Conservation (phyloP, 2,113 vertebrate genomes). For the Mesembrinibis cayennensis region DNA sequence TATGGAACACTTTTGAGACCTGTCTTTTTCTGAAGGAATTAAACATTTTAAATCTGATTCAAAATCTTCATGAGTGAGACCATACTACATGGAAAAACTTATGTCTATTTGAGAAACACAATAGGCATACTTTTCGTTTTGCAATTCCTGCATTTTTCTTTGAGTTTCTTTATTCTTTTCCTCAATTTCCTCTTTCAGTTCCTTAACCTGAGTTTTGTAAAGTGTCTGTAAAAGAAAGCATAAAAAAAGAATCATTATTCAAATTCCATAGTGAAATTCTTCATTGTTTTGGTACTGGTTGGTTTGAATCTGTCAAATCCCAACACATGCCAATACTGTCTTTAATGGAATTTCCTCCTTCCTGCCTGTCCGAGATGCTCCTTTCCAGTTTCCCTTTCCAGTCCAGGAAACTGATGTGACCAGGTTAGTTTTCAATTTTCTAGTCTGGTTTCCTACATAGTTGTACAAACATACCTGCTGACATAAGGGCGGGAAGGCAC, state of each 20-base stretch:
- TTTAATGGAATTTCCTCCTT: neutral
- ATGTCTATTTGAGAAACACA: neutral
- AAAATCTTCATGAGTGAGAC: neutral
- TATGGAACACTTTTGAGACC: neutral
- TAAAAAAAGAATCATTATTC: neutral
- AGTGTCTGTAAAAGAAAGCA: slow-evolving; percentile 85
- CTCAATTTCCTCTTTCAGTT: slow-evolving; percentile 97
- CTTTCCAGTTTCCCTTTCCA: neutral
- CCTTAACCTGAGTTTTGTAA: slow-evolving; percentile 99
- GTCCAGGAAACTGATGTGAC: neutral
- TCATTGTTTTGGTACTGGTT: neutral
- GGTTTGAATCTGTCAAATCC: neutral
- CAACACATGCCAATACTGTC: neutral
- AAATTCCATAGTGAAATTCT: neutral
- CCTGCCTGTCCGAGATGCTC: neutral
- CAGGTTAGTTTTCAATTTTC: neutral
- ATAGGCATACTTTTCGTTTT: slow-evolving; percentile 87
- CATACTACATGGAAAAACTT: neutral
- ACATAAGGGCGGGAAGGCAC: neutral
- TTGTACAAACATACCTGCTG: neutral
- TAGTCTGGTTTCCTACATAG: neutral
- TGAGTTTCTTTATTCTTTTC: slow-evolving; percentile 91
- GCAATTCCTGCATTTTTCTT: slow-evolving; percentile 90
- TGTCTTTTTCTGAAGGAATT: neutral
- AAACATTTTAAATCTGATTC: neutral